phyloP scores from a whole-genome alignment of 2,797 vertebrate species.

The Rhabdomys pumilio region DNA sequence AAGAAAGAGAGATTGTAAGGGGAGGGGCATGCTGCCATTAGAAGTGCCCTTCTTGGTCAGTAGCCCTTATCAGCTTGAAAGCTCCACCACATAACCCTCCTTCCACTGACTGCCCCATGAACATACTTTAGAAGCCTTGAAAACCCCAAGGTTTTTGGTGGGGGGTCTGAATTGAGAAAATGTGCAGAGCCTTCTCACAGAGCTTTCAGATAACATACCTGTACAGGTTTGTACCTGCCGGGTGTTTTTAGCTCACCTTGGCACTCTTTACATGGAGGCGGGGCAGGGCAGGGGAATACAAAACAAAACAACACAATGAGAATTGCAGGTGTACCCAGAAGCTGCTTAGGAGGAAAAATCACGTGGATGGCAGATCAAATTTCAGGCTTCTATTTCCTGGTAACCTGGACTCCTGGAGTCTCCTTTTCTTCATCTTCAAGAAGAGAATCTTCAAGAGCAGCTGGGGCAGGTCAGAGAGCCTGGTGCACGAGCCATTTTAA shows the following conservation, averaged over 20 bases:
- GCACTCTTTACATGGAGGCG: background rate
- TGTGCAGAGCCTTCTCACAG: background rate
- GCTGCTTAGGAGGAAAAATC: background rate
- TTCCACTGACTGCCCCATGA: background rate
- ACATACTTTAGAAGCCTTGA: background rate
- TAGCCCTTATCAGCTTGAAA: background rate
- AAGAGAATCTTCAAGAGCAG: background rate
- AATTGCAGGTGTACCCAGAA: background rate
- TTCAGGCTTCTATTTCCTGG: background rate
- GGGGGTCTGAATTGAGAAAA: background rate
- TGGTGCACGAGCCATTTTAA: background rate
- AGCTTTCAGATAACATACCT: background rate
- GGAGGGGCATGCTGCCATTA: background rate
- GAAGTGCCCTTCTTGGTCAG: background rate
- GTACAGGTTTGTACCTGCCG: background rate
- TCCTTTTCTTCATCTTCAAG: background rate
- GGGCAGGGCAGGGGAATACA: background rate
- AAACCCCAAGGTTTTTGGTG: background rate
- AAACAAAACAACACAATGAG: background rate
- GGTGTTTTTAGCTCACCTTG: background rate
- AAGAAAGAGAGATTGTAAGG: fast-evolving
- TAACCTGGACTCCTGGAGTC: background rate
- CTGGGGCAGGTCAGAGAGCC: background rate
- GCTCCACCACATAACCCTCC: background rate
- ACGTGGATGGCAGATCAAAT: background rate